Base-by-base conservation (phyloP, 2,888 invertebrate species). In the Diploptera punctata region DNA sequence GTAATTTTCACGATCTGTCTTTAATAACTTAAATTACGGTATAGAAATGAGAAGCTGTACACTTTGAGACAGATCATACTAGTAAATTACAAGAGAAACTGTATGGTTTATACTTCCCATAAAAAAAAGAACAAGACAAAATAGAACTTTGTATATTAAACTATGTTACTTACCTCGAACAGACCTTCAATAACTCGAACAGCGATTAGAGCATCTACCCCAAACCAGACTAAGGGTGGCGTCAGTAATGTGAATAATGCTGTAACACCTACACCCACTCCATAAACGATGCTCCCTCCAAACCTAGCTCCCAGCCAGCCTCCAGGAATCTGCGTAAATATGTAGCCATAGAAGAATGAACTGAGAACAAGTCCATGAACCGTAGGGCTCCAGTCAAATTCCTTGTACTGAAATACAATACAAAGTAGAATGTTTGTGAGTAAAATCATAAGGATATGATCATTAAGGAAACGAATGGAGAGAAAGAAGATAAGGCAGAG, bases 261-360 rank as follows among this genome's bases (percentile, higher is more conserved):
- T 0, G 95, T 94, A 0, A 89, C 86, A 0, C 91, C 91, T 43
- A 95, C 91, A 18, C 94, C 94, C 74, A 90, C 83, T 26, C 93
- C 94, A 73, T 79, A 84, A 31, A 86, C 76, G 78, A 90, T 87
- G 85, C 94, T 94, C 74, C 96, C 97, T 77, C 97, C 97, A 80
- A 94, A 88, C 81, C 89, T 89, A 77, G 92, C 89, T 2, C 94
- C 93, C 65, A 97, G 83, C 88, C 91, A 93, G 62, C 95, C 95
- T 0, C 95, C 95, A 0, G 92, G 87, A 49, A 95, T 84, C 76
- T 83, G 95, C 0, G 95, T 95, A 72, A 92, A 82, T 72, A 95
- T 88, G 82, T 96, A 96, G 0, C 95, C 95, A 80, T 94, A 95
- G 85, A 96, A 96, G 83, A 96, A 96, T 0, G 94, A 93, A 79